These are phyloP conservation scores for Ceuthmochares aereus DNA, from an alignment of 2,113 vertebrate genomes.

Conservation along the genomic window DNA sequence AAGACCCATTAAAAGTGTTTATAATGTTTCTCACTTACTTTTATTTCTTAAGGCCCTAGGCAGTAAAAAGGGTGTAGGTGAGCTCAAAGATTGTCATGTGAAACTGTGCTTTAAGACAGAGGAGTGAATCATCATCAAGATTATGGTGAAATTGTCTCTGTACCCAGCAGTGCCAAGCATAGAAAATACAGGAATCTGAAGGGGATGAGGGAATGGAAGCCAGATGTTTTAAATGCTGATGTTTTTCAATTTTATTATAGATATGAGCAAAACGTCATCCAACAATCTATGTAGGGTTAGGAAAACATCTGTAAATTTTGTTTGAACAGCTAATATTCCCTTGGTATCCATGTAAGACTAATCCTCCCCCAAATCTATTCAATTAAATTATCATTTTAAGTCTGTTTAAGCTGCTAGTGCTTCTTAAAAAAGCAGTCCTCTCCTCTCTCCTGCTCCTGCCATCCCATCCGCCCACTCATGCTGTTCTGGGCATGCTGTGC, in stretches of 20 bases:
- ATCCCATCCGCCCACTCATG: slow-evolving; percentile 39
- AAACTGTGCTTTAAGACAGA: background rate
- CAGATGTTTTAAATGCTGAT: background rate
- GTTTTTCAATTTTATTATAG: background rate
- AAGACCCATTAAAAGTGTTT: background rate
- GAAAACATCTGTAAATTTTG: background rate
- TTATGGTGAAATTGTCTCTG: background rate
- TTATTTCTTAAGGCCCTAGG: background rate
- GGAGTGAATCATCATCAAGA: background rate
- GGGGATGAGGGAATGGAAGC: background rate
- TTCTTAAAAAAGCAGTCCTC: slow-evolving; percentile 58
- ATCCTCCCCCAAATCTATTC: background rate
- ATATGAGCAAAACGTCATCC: background rate
- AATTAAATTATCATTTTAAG: slow-evolving; percentile 40
- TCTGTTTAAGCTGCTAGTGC: slow-evolving; percentile 25
- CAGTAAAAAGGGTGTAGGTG: background rate
- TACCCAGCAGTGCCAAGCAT: background rate
- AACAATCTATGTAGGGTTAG: background rate
- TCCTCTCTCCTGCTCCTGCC: slow-evolving; percentile 25
- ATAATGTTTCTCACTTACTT: background rate
- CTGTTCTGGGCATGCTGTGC: slow-evolving; percentile 58
- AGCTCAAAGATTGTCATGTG: background rate
- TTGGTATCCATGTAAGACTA: background rate
- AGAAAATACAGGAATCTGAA: background rate
- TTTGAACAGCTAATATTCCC: background rate